phyloP scores from a whole-genome alignment of 1,140 invertebrate species.

The Saccostrea glomerata region DNA sequence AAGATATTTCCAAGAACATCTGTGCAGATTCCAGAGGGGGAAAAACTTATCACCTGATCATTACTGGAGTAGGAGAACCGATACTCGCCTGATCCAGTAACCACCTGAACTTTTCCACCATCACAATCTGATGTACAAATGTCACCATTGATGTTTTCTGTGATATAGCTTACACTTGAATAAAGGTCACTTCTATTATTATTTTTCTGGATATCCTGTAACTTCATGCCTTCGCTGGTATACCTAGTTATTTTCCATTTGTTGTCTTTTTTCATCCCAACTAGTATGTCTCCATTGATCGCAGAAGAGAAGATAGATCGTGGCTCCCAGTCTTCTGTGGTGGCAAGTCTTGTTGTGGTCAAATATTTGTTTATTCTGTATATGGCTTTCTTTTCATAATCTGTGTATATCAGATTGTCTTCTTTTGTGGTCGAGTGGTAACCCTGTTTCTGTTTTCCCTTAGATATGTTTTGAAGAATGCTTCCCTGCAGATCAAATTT shows the following conservation, averaged over 20 bases:
- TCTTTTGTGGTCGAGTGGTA: background rate
- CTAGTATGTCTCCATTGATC: background rate
- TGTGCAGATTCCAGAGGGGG: background rate
- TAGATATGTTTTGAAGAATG: background rate
- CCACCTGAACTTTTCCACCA: background rate
- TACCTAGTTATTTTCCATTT: conserved; percentile 6
- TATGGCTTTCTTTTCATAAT: background rate
- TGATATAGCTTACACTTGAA: background rate
- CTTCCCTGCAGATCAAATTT: background rate
- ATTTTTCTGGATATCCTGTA: background rate
- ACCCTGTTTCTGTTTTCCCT: background rate
- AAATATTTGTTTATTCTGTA: background rate
- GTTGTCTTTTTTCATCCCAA: background rate
- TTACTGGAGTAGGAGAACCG: background rate
- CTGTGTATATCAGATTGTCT: background rate
- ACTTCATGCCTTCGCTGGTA: background rate
- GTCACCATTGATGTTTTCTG: background rate
- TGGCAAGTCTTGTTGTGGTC: background rate
- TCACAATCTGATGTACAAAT: background rate
- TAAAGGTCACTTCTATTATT: background rate
- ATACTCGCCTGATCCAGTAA: background rate
- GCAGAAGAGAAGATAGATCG: background rate
- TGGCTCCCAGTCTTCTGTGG: background rate
- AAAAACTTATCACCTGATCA: background rate
- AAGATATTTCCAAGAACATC: conserved; percentile 7